Evolutionary conservation across 2,113 vertebrate genomes (phyloP).

Genomic region (Notothenia rossii): DNA sequence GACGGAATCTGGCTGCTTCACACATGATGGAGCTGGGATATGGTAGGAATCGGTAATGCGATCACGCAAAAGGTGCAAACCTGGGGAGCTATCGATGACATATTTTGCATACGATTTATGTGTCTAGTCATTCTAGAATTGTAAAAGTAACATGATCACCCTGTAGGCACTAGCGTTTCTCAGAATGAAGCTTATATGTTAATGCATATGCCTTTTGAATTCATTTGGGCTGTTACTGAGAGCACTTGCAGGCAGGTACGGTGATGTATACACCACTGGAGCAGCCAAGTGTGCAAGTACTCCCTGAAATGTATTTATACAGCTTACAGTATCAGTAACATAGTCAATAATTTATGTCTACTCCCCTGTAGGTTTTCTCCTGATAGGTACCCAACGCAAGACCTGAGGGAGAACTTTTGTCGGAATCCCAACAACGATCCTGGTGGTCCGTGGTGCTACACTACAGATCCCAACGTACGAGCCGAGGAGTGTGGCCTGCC

Average conservation of each 20-base stretch:
- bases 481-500: slow-evolving; percentile 93
- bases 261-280: slow-evolving; percentile 44
- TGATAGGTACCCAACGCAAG: slow-evolving; percentile 90
- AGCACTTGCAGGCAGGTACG: slow-evolving; percentile 9
- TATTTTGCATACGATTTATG: slow-evolving; percentile 39
- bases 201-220: slow-evolving; percentile 47
- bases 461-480: slow-evolving; percentile 90
- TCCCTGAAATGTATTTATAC: slow-evolving; percentile 65
- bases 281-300: slow-evolving; percentile 53
- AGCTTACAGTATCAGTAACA: slow-evolving; percentile 62
- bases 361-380: slow-evolving; percentile 75
- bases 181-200: slow-evolving; percentile 1
- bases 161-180: not conserved
- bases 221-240: slow-evolving; percentile 64
- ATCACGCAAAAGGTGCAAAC: slow-evolving; percentile 65
- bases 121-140: slow-evolving; percentile 4
- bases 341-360: slow-evolving; percentile 40
- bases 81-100: slow-evolving; percentile 41
- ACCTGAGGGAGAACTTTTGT: slow-evolving; percentile 96
- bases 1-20: slow-evolving; percentile 63
- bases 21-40: slow-evolving; percentile 47
- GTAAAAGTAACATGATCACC: slow-evolving; percentile 16
- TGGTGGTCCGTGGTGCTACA: slow-evolving; percentile 97
- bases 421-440: slow-evolving; percentile 95
- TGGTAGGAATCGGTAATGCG: slow-evolving; percentile 39